Conservation (phyloP, 2,797 vertebrate species). For the Catamblyrhynchus diadema region DNA sequence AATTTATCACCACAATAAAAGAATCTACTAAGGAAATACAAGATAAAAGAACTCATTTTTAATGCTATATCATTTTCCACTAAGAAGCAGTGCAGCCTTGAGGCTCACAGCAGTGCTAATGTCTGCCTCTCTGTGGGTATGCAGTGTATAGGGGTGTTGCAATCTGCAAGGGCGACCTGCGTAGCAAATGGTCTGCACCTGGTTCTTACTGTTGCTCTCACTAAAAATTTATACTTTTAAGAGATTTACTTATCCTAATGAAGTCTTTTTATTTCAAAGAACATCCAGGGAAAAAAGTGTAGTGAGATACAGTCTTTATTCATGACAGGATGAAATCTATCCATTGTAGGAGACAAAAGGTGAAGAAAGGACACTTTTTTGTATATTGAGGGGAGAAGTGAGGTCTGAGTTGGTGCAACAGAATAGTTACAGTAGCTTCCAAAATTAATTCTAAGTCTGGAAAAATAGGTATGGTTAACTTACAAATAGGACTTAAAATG, state of each 20-base stretch:
- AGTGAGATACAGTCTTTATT: background rate
- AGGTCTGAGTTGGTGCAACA: background rate
- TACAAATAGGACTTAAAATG: background rate
- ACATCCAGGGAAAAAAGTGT: background rate
- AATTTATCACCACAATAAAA: constrained; percentile 39
- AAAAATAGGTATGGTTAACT: background rate
- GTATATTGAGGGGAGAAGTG: background rate
- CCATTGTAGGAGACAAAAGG: background rate
- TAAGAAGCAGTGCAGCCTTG: background rate
- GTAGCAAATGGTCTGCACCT: background rate
- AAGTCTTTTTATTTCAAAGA: background rate
- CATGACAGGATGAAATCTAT: background rate
- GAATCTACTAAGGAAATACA: constrained; percentile 13
- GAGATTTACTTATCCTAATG: background rate
- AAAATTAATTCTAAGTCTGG: background rate
- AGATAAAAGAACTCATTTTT: background rate
- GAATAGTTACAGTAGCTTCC: background rate
- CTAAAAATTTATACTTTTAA: background rate
- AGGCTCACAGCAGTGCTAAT: background rate
- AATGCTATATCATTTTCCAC: background rate
- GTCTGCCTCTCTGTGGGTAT: background rate
- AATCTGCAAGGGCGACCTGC: background rate
- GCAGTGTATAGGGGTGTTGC: background rate
- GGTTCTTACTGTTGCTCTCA: background rate
- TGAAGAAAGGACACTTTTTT: background rate